Base-by-base conservation (phyloP, 2,797 vertebrate genomes). In the Moxostoma hubbsi region DNA sequence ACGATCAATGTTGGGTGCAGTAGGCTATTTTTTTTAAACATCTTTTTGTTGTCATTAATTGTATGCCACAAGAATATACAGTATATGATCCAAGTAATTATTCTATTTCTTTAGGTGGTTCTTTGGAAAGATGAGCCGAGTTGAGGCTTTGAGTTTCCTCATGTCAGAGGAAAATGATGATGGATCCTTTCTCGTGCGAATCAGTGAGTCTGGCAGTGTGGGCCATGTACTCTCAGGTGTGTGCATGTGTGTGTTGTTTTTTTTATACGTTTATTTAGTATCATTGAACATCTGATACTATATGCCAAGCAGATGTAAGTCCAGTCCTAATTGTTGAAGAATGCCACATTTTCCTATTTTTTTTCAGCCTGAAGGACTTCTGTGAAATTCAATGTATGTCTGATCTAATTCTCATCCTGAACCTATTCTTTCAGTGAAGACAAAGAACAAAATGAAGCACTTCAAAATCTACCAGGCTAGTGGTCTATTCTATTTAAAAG, bases 41-140 rank as follows among this genome's bases (percentile, higher is more conserved):
- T 5, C 53, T 1, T 3, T 57, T 57, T 57, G n/a, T 57, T 15
- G n/a, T 15, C 6, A 55, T 55, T 53, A 7, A 6, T 55, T 55
- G 54, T 15, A 16, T 7, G 8, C 16, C 47, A 18, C 50, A 50
- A 1, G 8, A 74, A 53, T 49, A 7, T 9, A 36, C 36, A 36
- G 36, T 36, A 13, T 10, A 65, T 46, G 5, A 55, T 16, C 9
- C n/a, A 2, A 43, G 6, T 18, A n/a, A 79, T 47, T 74, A 18
- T 9, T 9, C 13, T 69, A 45, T 51, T 36, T 0, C 1, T 15
- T 24, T 82, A 97, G 96, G 4, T 96, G 96, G 95, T 95, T 86
- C 81, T 96, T 94, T 13, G 95, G 95, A 58, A 81, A 54, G 2
- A 90, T 96, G 87, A 95, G 90, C 51, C 91, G 94, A 8, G 89